These are phyloP conservation scores for Coregonus sp. DNA, from an alignment of 2,797 vertebrate species.

Conservation along the genomic window DNA sequence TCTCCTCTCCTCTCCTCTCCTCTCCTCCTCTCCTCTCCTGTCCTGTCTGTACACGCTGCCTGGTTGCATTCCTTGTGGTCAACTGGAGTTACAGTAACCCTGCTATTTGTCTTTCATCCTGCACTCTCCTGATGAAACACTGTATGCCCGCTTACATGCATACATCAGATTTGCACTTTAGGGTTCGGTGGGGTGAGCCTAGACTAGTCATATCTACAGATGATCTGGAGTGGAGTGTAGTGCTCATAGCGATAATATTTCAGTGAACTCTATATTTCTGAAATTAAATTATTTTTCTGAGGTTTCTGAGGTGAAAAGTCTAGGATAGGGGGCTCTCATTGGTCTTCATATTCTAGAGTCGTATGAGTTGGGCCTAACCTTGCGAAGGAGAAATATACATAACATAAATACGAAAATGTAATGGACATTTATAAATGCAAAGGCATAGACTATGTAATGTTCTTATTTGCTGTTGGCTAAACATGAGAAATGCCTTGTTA, in stretches of 20 bases:
- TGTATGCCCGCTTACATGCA: slow-evolving; percentile 12
- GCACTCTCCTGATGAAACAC: slow-evolving; percentile 38
- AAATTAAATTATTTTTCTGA: neutral
- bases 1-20: neutral
- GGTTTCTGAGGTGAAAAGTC: neutral
- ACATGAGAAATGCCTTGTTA: slow-evolving; percentile 36
- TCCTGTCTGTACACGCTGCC: slow-evolving; percentile 62
- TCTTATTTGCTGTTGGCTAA: slow-evolving; percentile 53
- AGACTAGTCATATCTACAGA: slow-evolving; percentile 13
- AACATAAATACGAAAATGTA: slow-evolving; percentile 49
- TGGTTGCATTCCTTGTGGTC: slow-evolving; percentile 70
- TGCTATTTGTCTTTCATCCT: slow-evolving; percentile 35
- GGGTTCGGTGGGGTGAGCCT: neutral
- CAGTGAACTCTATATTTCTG: slow-evolving; percentile 19
- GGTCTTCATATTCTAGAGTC: neutral
- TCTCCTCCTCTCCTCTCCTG: slow-evolving; percentile 5
- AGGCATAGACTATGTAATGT: slow-evolving; percentile 51
- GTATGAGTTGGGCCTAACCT: slow-evolving; percentile 23
- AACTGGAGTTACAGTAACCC: slow-evolving; percentile 63
- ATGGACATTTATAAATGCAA: slow-evolving; percentile 48
- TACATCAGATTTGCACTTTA: slow-evolving; percentile 25
- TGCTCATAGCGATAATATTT: slow-evolving; percentile 31
- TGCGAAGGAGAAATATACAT: slow-evolving; percentile 44
- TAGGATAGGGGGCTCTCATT: neutral
- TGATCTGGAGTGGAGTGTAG: neutral